Base-by-base conservation (phyloP, 2,888 invertebrate genomes). In the Andrena dorsata region DNA sequence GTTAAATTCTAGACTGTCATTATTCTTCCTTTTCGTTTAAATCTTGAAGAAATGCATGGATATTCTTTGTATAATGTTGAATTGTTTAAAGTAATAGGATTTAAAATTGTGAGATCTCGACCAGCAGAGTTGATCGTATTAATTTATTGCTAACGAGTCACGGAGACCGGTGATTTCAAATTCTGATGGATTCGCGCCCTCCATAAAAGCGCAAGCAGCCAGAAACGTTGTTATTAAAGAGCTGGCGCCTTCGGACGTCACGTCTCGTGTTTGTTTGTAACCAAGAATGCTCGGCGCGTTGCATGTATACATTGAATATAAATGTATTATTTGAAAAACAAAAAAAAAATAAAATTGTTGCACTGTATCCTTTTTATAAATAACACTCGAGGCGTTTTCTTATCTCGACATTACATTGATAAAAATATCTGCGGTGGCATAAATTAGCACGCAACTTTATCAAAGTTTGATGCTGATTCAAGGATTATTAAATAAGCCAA, bases 331-430 rank as follows among this genome's bases (percentile, higher is more conserved):
- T 73, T 71, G 66, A 80, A 51, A 51, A 56, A 65, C 47, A 76
- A 80, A 89, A 51, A 20, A 26, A 65, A 20, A 80, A 89, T 87
- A 89, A 88, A 88, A 58, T 41, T 75, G 68, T 82, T 60, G 64
- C 64, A 69, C 41, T 58, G 23, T 56, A 65, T 84, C 64, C 75
- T 69, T 82, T 80, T 83, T 74, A 81, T 35, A 83, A 79, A 76
- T 30, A 23, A 7, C 2, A 26, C 4, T 49, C 28, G 35, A 61
- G 23, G 28, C 32, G 53, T 53, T 60, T 32, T 61, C 56, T 64
- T 47, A 32, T 49, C 26, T 58, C 1, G 10, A 63, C 56, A 51
- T 23, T 68, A 41, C 53, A 26, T 47, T 20, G 13, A 13, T 56
- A 6, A 56, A 47, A 76, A 26, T 28, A 60, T 49, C n/a, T n/a